A percentile compares a stretch with the other conserved stretches of the same genome.
Conservation (phyloP, 1,140 invertebrate genomes). For the Heliconius melpomene region DNA sequence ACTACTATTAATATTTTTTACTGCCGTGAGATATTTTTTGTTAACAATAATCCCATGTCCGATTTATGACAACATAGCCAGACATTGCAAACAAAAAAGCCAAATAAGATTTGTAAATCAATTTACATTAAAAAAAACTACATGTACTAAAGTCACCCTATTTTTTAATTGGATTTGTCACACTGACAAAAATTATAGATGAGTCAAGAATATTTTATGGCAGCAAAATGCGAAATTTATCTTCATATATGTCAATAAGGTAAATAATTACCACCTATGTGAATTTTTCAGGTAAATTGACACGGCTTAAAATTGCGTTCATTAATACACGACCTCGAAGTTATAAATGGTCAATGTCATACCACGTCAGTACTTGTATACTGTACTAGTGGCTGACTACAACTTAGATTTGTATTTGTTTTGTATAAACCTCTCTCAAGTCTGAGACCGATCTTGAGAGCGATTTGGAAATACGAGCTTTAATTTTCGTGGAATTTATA, state of each 20-base stretch:
- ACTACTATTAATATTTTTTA: background rate
- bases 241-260: conserved; percentile 36
- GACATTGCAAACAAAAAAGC: background rate
- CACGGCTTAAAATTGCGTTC: conserved; percentile 42
- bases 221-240: conserved; percentile 16
- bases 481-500: too few relatives aligned
- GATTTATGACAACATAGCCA: background rate
- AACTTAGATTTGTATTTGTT: background rate
- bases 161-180: conserved; percentile 28
- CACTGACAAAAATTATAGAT: conserved; percentile 23
- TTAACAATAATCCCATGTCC: background rate
- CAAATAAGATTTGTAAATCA: background rate
- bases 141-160: conserved; percentile 4
- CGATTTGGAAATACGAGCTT: too few relatives aligned
- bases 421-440: background rate
- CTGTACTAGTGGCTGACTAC: too few relatives aligned
- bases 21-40: background rate
- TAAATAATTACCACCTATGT: conserved; percentile 37
- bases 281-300: conserved; percentile 38
- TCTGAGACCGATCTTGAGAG: too few relatives aligned
- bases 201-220: conserved; percentile 5
- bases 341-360: conserved; percentile 38
- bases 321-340: conserved; percentile 29
- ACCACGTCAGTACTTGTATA: background rate
- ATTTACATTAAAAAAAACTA: background rate